Base-by-base conservation (phyloP, 1,140 invertebrate genomes). In the Ruditapes philippinarum region DNA sequence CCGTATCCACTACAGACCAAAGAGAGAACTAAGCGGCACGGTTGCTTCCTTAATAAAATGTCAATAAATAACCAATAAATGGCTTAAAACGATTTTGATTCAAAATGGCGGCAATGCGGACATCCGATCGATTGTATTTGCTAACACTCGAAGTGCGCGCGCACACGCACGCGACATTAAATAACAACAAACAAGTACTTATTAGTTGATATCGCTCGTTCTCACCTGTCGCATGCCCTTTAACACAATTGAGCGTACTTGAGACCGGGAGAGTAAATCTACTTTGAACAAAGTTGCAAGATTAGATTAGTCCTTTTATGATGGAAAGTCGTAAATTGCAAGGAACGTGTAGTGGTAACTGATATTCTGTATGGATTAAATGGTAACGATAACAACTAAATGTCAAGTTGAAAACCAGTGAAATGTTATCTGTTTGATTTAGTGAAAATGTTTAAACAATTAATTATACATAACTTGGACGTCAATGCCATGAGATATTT, bases 131-230 rank as follows among this genome's bases (percentile, higher is more conserved):
- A 73, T 54, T 25, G 17, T 84, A 84, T 84, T 84, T 84, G 65
- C 82, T 54, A 49, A 68, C 65, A 49, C 82, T 84, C 68, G 62
- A 57, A 51, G 33, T 84, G 62, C 62, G 82, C 80, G 80, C 82
- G 82, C 82, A 84, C 65, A 51, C 82, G 68, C 82, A 84, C 82
- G 82, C 82, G 82, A 70, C 62, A 84, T 84, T 84, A 84, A 84
- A 84, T 84, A 84, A 84, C 82, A 84, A 84, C 82, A 73, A 84
- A 84, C 65, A 73, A 70, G 62, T 70, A 73, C 82, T 84, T 84
- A 84, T 54, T 33, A 73, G 65, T 5, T 49, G 62, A 73, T 84
- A 84, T 45, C 28, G 68, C 42, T n/a, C 38, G 33, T 84, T 84
- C 82, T 84, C 82, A 84, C 82, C 82, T 84, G 82, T 45, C 65